phyloP scores from a whole-genome alignment of 2,888 invertebrate genomes.

The Nomada fabriciana region DNA sequence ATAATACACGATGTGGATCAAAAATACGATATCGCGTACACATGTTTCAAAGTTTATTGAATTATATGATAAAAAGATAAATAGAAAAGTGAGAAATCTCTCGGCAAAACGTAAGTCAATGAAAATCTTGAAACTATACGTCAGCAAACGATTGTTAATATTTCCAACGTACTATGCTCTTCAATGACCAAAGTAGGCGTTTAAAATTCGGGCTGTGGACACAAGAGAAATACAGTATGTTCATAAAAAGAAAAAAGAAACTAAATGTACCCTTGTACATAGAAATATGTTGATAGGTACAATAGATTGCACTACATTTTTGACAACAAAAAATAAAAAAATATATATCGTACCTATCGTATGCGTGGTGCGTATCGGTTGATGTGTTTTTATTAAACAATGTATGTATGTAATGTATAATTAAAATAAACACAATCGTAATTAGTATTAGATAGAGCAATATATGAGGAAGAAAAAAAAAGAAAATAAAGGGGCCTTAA shows the following conservation, averaged over 20 bases:
- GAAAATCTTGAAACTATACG: conserved; percentile 9
- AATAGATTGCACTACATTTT: conserved; percentile 40
- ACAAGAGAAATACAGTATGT: conserved; percentile 59
- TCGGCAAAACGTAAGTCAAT: not conserved
- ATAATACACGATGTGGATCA: conserved; percentile 19
- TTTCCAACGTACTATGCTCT: conserved; percentile 48
- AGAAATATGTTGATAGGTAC: conserved; percentile 54
- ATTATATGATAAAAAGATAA: not conserved
- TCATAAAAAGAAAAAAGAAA: conserved; percentile 24
- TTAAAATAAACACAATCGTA: conserved; percentile 65
- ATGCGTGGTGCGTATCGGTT: conserved; percentile 58
- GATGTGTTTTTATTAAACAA: conserved; percentile 66
- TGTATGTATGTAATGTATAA: conserved; percentile 70
- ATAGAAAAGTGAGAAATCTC: not conserved
- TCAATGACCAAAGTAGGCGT: conserved; percentile 65
- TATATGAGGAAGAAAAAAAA: conserved; percentile 57
- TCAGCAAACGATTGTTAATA: conserved; percentile 31
- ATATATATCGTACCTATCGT: conserved; percentile 57
- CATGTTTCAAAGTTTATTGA: conserved; percentile 4
- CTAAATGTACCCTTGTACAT: conserved; percentile 45
- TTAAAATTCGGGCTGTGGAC: conserved; percentile 69
- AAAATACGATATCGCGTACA: conserved; percentile 13
- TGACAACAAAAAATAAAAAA: conserved; percentile 6
- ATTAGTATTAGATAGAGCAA: conserved; percentile 68
- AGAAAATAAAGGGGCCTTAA: conserved; percentile 76